These are phyloP conservation scores for Bolborhynchus lineola DNA, from an alignment of 2,113 vertebrate species.

Conservation along the genomic window DNA sequence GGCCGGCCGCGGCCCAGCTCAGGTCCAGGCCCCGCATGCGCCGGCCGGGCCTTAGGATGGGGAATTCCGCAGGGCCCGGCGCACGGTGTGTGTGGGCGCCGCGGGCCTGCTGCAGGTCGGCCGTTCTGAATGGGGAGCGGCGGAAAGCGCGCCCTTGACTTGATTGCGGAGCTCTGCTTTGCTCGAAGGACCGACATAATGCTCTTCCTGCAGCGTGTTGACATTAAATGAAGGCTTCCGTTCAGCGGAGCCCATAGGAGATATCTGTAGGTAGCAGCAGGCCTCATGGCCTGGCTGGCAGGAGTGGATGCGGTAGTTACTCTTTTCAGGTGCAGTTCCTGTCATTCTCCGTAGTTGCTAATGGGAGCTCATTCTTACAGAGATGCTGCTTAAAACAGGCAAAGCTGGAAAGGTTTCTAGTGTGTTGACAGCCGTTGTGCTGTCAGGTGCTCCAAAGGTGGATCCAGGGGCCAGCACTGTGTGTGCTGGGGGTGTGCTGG, in stretches of 20 bases:
- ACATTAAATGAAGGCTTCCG: rapidly evolving
- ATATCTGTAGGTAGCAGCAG: rapidly evolving
- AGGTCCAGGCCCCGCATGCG: background rate
- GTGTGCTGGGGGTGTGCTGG: background rate
- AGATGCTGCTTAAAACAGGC: background rate
- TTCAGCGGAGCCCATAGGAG: rapidly evolving
- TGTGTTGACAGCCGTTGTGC: rapidly evolving
- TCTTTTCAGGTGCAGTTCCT: rapidly evolving
- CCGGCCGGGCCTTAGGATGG: background rate
- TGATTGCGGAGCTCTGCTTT: rapidly evolving
- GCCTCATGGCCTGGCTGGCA: rapidly evolving
- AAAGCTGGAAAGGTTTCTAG: background rate
- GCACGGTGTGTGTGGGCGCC: rapidly evolving
- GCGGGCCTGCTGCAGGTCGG: rapidly evolving
- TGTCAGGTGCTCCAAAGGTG: background rate
- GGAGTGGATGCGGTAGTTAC: background rate
- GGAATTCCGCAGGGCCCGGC: background rate
- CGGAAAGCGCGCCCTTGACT: rapidly evolving
- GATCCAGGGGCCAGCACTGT: background rate
- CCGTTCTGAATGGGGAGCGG: rapidly evolving
- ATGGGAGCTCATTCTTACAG: rapidly evolving
- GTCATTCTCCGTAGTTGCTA: rapidly evolving
- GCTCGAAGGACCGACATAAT: rapidly evolving
- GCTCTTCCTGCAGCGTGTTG: rapidly evolving
- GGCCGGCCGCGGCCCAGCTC: background rate